Evolutionary conservation across 2,797 vertebrate genomes (phyloP).

Genomic region (Yasuhikotakia modesta): DNA sequence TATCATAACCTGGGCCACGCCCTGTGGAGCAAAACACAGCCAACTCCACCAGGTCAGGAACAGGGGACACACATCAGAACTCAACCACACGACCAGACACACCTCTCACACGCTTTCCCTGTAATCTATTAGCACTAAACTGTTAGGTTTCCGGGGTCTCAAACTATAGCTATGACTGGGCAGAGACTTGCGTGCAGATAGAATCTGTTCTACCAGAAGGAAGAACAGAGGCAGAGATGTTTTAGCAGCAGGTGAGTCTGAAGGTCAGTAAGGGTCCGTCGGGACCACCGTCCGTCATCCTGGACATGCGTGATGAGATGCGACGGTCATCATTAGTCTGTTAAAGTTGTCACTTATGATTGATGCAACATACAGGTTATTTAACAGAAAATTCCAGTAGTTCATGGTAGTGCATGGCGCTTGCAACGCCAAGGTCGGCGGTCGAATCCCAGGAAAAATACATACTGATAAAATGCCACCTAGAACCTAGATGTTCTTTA

Average conservation of each 20-base stretch:
- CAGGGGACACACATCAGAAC: conserved; percentile 49
- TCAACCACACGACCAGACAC: conserved; percentile 53
- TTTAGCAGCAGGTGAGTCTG: conserved; percentile 37
- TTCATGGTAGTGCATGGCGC: background rate
- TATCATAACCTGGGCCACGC: conserved; percentile 99
- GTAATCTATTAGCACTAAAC: background rate
- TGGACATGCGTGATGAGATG: conserved; percentile 64
- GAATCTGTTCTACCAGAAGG: no score
- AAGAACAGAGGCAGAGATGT: background rate
- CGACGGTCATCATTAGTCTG: conserved; percentile 45
- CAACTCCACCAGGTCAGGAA: conserved; percentile 80
- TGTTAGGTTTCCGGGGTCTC: conserved; percentile 19
- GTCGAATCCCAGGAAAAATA: background rate
- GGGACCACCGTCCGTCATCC: conserved; percentile 55
- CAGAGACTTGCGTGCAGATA: background rate
- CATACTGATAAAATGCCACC: background rate
- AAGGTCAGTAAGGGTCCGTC: conserved; percentile 9
- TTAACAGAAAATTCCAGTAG: background rate
- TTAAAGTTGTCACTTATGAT: conserved; percentile 48
- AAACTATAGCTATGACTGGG: background rate
- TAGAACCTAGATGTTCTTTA: background rate
- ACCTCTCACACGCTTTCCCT: conserved; percentile 38
- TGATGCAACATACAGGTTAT: background rate
- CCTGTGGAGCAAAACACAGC: conserved; percentile 94
- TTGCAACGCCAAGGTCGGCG: background rate